Percentiles rank a stretch among this genome's conserved stretches.
Conservation (phyloP, 2,113 vertebrate genomes). For the Prunella fulvescens region DNA sequence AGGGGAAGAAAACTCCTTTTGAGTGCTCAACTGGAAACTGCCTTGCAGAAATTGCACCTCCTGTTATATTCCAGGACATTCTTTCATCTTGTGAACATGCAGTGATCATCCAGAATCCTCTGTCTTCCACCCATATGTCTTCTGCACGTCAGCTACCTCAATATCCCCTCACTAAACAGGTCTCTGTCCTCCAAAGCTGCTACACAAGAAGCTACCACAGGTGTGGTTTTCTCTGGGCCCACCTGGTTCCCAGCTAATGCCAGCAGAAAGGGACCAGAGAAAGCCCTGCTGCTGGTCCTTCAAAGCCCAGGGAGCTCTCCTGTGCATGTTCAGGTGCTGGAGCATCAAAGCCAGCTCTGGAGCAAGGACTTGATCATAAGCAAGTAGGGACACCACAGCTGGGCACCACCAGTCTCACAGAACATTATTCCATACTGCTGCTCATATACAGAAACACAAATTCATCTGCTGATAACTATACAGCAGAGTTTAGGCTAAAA, state of each 20-base stretch:
- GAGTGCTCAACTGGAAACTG: neutral
- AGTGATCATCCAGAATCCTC: neutral
- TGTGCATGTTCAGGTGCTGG: neutral
- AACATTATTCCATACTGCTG: neutral
- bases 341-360: neutral
- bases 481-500: neutral
- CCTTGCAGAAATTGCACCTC: neutral
- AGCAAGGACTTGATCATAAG: neutral
- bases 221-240: neutral
- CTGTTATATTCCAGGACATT: rapidly evolving
- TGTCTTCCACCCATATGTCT: neutral
- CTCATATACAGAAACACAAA: neutral
- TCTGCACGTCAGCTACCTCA: rapidly evolving
- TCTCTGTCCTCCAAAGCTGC: neutral
- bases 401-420: neutral
- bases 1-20: neutral
- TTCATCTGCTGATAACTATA: neutral
- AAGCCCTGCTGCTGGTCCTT: neutral
- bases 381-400: neutral
- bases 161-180: neutral
- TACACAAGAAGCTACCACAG: neutral
- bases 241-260: neutral
- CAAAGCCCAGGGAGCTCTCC: neutral
- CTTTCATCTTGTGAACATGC: rapidly evolving
- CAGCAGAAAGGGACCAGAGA: neutral